Evolutionary conservation across 2,113 vertebrate genomes (phyloP).

Genomic region (Muntiacus reevesi): DNA sequence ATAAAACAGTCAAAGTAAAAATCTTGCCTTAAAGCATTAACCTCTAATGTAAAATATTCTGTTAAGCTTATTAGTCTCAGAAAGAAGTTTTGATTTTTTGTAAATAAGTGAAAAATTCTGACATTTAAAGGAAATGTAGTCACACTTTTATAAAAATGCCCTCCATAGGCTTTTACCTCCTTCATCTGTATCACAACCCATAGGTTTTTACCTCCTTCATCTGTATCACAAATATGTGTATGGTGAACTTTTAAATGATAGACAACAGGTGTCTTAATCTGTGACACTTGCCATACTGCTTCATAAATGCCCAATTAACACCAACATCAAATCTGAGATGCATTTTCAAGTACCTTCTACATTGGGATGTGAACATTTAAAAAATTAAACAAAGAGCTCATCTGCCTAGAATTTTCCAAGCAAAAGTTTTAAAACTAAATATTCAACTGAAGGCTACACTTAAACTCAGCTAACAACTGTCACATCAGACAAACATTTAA

Average conservation of each 20-base stretch:
- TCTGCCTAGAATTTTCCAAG: slow-evolving; percentile 18
- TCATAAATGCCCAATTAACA: neutral
- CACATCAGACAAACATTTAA: neutral
- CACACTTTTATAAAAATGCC: neutral
- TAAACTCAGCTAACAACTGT: slow-evolving; percentile 20
- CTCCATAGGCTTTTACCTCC: neutral
- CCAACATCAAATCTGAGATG: neutral
- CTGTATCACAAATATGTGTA: neutral
- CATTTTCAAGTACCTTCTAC: slow-evolving; percentile 30
- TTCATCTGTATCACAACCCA: neutral
- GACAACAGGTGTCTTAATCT: neutral
- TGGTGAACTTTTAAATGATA: neutral
- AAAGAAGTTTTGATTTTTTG: neutral
- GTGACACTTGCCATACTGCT: neutral
- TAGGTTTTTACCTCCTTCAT: neutral
- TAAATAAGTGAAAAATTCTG: neutral
- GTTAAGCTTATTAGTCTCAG: neutral
- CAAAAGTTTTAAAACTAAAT: neutral
- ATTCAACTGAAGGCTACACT: neutral
- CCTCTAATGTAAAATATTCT: neutral
- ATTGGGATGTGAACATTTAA: neutral
- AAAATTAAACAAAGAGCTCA: neutral
- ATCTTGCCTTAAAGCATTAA: neutral
- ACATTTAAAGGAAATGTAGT: slow-evolving; percentile 43
- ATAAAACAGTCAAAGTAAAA: neutral